Evolutionary conservation across 1,140 invertebrate genomes (phyloP).

Genomic region (Sarcophaga bullata): DNA sequence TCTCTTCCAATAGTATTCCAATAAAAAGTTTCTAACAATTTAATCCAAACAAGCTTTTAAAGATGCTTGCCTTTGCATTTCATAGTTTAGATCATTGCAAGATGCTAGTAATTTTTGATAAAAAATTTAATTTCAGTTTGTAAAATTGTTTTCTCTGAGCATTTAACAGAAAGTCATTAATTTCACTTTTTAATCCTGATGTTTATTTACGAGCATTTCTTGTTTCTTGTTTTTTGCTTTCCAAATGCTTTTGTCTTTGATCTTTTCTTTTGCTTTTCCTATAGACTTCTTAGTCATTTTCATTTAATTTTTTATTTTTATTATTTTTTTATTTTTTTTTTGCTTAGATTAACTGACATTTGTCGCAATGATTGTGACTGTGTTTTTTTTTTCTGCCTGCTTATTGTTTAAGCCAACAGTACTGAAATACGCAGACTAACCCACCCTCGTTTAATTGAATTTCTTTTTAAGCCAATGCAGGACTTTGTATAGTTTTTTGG

Average conservation of each 20-base stretch:
- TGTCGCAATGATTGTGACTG: constrained; percentile 7
- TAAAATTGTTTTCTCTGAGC: too few species aligned
- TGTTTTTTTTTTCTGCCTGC: background rate
- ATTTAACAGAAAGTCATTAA: background rate
- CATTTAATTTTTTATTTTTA: background rate
- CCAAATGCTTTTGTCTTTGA: constrained; percentile 1
- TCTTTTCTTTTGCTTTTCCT: background rate
- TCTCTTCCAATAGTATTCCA: too few species aligned
- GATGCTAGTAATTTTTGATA: too few species aligned
- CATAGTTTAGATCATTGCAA: too few species aligned
- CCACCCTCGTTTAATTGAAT: constrained; percentile 9
- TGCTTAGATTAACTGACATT: constrained; percentile 2
- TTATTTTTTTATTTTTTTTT: background rate
- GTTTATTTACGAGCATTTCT: background rate
- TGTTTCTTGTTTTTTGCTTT: background rate
- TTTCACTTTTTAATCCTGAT: background rate
- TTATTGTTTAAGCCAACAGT: background rate
- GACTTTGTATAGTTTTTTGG: background rate
- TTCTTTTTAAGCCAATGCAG: background rate
- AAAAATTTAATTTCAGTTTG: too few species aligned
- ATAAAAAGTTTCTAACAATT: too few species aligned
- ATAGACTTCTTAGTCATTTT: background rate
- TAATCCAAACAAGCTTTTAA: too few species aligned
- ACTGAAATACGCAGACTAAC: constrained; percentile 14
- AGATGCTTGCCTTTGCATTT: too few species aligned